Base-by-base conservation (phyloP, 1,140 invertebrate genomes). In the Pseudomyrmex dendroicus region DNA sequence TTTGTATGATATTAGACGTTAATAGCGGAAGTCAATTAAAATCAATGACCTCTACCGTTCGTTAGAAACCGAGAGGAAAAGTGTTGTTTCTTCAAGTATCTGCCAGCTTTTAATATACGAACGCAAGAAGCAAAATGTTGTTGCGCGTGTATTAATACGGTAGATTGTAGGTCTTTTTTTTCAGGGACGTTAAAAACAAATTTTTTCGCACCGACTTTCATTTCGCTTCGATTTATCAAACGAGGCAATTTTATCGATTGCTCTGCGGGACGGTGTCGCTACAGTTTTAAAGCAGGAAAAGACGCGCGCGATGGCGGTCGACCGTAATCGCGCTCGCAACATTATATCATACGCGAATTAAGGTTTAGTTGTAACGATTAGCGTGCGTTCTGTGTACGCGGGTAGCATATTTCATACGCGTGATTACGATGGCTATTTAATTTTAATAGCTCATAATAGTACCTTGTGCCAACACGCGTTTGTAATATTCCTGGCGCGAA, bases 341-440 rank as follows among this genome's bases (percentile, higher is more conserved):
- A 9, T 13, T 66, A 35, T 35, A 35, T 35, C 35, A 35, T 35
- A 35, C 5, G 62, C 61, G n/a, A 20, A 4, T 13, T 66, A 77
- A 54, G 25, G 44, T 35, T 35, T 17, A 77, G 73, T 66, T 66
- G 73, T 76, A 54, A 44, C 62, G 62, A 61, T 73, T 5, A 17
- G 50, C 44, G 22, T 44, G 20, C 54, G 54, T 59, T 59, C 35
- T 35, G 5, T 72, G 61, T 80, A 54, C 72, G 0, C 22, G 15
- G 20, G 20, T 2, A 78, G 54, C 54, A 80, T 80, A 80, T 70
- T 80, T 72, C 66, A 80, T 54, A 54, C 12, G 74, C 54, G 12
- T 13, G 54, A 3, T 15, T 50, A 7, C 35, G 35, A 35, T 35
- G 35, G 35, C 35, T 35, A 35, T 35, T 35, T 35, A 35, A 35